These are phyloP conservation scores for Salmo trutta DNA, from an alignment of 2,797 vertebrate species.

Conservation along the genomic window DNA sequence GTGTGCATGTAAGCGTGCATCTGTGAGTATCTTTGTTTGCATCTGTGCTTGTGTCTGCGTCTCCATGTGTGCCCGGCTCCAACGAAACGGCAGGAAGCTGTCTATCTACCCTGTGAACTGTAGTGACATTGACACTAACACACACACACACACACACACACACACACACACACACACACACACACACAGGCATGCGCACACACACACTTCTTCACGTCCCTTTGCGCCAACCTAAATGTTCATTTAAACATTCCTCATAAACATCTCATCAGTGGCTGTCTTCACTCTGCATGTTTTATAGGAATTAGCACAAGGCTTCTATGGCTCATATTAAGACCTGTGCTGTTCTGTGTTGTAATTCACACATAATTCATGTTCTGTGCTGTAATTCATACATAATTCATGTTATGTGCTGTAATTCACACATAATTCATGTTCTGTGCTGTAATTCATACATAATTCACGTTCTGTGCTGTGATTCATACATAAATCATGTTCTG, in stretches of 20 bases:
- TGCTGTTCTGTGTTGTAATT: slow-evolving; percentile 40
- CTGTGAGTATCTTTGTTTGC: not conserved
- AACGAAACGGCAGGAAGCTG: too few relatives aligned
- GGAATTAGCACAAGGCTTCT: slow-evolving; percentile 63
- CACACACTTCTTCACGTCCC: slow-evolving; percentile 4
- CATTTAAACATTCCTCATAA: slow-evolving; percentile 38
- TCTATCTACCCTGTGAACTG: too few relatives aligned
- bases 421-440: slow-evolving; percentile 66
- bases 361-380: too few relatives aligned
- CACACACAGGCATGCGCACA: not conserved
- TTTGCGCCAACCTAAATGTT: slow-evolving; percentile 42
- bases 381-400: slow-evolving; percentile 71
- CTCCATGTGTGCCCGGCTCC: too few relatives aligned
- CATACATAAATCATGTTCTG: slow-evolving; percentile 9
- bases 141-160: too few relatives aligned
- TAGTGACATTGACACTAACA: too few relatives aligned
- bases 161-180: too few relatives aligned
- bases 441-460: too few relatives aligned
- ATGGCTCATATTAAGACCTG: slow-evolving; percentile 60
- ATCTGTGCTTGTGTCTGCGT: not conserved
- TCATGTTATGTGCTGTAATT: slow-evolving; percentile 59
- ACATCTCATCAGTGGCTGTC: slow-evolving; percentile 46
- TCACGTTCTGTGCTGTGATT: too few relatives aligned
- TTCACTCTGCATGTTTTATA: slow-evolving; percentile 54
- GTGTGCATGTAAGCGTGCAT: not conserved